Evolutionary conservation across 2,888 invertebrate genomes (phyloP).

Genomic region (Aelia acuminata): DNA sequence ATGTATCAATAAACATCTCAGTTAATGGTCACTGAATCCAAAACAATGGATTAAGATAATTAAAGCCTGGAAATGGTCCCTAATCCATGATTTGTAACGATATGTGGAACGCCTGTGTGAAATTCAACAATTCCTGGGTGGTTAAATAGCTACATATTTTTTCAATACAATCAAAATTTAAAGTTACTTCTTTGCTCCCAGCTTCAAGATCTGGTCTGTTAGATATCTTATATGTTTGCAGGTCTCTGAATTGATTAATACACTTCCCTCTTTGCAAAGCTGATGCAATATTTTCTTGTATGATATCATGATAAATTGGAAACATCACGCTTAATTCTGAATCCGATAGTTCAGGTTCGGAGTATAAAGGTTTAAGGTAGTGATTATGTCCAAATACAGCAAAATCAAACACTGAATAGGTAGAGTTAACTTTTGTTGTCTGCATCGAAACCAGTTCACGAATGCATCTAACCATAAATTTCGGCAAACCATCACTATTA

Average conservation of each 20-base stretch:
- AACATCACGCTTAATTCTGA: neutral
- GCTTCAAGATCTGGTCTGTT: neutral
- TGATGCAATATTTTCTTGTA: neutral
- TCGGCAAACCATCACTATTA: neutral
- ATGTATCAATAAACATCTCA: neutral
- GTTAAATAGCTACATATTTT: neutral
- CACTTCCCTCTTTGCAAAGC: neutral
- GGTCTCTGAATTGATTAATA: neutral
- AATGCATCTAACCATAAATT: neutral
- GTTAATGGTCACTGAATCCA: neutral
- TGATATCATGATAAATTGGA: neutral
- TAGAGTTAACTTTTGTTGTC: neutral
- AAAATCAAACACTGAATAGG: neutral
- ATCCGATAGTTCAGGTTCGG: neutral
- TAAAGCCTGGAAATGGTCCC: neutral
- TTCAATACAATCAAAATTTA: constrained; percentile 13
- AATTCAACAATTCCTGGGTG: neutral
- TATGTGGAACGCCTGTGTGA: neutral
- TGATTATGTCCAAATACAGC: neutral
- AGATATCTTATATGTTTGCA: neutral
- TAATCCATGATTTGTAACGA: neutral
- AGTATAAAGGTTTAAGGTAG: neutral
- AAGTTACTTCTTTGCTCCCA: neutral
- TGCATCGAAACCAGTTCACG: neutral
- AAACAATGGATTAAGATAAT: neutral